Evolutionary conservation across 2,113 vertebrate species (phyloP), one percentile per base, ranked within the genome.

Genomic region (Leucoraja erinaceus): DNA sequence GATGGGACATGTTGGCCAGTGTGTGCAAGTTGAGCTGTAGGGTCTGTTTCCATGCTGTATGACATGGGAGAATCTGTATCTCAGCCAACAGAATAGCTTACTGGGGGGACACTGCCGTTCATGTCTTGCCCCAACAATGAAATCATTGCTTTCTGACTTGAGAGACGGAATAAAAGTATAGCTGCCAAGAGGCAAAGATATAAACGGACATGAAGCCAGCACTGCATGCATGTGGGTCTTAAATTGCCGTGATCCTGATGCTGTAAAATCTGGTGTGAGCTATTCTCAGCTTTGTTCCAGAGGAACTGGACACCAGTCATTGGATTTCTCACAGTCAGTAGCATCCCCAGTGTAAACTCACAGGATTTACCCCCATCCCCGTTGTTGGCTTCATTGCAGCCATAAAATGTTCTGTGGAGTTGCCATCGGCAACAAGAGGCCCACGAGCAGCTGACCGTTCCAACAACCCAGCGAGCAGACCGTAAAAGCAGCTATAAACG

Each of bases 401-500:
- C 11, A 59, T 12, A 86, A 86, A 61, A 63, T 63, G 61, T 12
- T n/a, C 28, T 86, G n/a, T 86, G 59, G 59, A 28, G n/a, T 88
- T 88, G 83, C 83, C 59, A 88, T 63, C 16, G 56, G 83, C 83
- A 31, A 88, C 59, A n/a, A 66, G 83, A 88, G 28, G n/a, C 56
- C 83, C 59, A 88, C 83, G 12, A 31, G 28, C 59, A 88, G 28
- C 59, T 88, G 59, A 61, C n/a, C 18, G 28, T 14, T 31, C 28
- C 31, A 18, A 18, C n/a, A 63, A 5, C 83, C 83, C 59, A 18
- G 59, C 31, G 31, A 63, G 83, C 83, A 88, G 59, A 63, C 12
- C 83, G 63, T 88, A 31, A 86, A 86, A 86, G 28, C 59, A 86
- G 83, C 56, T n/a, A 63, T 88, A 88, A 88, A 88, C 59, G 9